phyloP scores from a whole-genome alignment of 2,113 vertebrate genomes.

The Laticauda colubrina region DNA sequence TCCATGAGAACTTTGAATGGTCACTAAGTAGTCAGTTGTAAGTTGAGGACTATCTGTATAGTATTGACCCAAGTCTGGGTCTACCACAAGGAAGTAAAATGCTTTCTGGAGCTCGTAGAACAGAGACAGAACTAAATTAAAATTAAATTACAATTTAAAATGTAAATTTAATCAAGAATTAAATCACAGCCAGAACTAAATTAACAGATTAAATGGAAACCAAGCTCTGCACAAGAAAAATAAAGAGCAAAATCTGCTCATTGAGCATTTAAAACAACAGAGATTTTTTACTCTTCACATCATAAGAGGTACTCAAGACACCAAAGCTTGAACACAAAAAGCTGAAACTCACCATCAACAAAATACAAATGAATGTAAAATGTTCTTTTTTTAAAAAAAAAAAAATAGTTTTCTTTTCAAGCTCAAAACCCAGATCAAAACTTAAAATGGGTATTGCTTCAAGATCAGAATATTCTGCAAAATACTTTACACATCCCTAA shows the following conservation, averaged over 20 bases:
- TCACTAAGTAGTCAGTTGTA: no score
- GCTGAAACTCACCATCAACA: background rate
- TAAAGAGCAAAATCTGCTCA: background rate
- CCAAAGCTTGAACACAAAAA: background rate
- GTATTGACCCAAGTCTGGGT: no score
- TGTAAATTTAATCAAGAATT: no score
- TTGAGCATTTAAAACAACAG: background rate
- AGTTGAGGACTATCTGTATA: no score
- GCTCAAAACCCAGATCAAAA: background rate
- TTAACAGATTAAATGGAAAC: background rate
- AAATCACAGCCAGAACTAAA: background rate
- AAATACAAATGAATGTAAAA: background rate
- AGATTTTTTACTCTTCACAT: background rate
- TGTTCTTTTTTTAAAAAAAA: background rate
- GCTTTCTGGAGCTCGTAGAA: no score
- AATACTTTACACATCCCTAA: background rate
- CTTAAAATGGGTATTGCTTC: background rate
- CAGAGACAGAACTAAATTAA: no score
- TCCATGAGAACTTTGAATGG: no score
- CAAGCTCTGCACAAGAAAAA: background rate
- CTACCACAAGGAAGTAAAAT: no score
- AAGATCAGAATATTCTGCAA: background rate
- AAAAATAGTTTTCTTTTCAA: background rate
- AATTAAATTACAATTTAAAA: no score
- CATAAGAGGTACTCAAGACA: background rate